Percentiles rank a stretch among this genome's conserved stretches.
Evolutionary conservation across 1,140 invertebrate species (phyloP).

Genomic region (Lethrus apterus): DNA sequence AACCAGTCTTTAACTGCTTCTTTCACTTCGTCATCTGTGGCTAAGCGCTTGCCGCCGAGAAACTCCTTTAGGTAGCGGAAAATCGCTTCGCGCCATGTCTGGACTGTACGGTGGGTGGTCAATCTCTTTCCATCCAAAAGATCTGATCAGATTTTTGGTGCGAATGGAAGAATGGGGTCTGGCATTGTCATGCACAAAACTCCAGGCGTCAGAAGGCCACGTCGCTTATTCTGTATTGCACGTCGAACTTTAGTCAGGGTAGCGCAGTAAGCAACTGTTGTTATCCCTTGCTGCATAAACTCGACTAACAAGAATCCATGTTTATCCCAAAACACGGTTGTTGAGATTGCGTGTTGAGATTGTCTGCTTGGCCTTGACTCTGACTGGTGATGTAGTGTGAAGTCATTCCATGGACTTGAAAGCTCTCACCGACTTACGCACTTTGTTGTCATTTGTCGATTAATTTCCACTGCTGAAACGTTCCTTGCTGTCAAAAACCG

Average conservation of each 20-base stretch:
- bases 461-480: no score
- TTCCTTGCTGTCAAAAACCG: no score
- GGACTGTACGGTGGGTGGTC: conserved; percentile 19
- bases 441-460: not conserved
- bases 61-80: not conserved
- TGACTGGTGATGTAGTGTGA: conserved; percentile 10
- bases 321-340: not conserved
- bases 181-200: conserved; percentile 16
- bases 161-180: not conserved
- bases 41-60: no score
- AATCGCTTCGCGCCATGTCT: conserved; percentile 13
- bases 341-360: not conserved
- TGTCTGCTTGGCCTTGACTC: not conserved
- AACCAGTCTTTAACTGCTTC: no score
- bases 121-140: conserved; percentile 18
- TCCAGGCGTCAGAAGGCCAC: not conserved
- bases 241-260: not conserved
- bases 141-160: conserved; percentile 5
- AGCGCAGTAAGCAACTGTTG: conserved; percentile 1
- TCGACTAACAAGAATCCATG: not conserved
- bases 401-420: conserved; percentile 10
- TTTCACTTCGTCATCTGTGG: no score
- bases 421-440: not conserved
- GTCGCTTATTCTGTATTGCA: conserved; percentile 6
- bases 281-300: not conserved